These are phyloP conservation scores for Rhopalosiphum padi DNA, from an alignment of 1,140 invertebrate genomes.

Conservation along the genomic window DNA sequence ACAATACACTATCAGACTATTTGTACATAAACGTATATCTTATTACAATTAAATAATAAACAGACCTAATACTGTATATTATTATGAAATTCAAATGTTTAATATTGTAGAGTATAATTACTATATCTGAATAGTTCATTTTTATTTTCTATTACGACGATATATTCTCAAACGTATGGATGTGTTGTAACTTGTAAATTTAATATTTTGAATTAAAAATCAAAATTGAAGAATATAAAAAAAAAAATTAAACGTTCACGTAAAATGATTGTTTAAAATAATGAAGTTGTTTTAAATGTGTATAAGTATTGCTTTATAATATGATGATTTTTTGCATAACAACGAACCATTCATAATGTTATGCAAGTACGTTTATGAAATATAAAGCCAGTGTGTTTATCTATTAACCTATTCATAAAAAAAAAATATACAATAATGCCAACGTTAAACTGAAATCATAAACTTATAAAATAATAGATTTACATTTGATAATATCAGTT, in stretches of 20 bases:
- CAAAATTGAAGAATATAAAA: too few relatives aligned
- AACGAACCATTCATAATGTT: background rate
- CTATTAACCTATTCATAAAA: background rate
- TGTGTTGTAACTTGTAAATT: background rate
- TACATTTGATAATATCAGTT: too few relatives aligned
- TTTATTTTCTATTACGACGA: background rate
- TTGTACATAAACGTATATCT: too few relatives aligned
- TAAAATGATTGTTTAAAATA: background rate
- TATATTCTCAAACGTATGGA: background rate
- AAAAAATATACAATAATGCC: background rate
- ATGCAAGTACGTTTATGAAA: background rate
- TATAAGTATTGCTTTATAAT: background rate
- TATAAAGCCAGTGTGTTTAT: background rate
- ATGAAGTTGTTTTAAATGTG: background rate
- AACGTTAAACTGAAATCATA: background rate
- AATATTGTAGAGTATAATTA: conserved; percentile 4
- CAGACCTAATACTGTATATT: background rate
- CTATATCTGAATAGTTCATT: conserved; percentile 1
- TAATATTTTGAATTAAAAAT: background rate
- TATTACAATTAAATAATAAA: too few relatives aligned
- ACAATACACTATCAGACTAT: too few relatives aligned
- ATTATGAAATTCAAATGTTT: background rate
- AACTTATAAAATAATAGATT: background rate
- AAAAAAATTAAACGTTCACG: background rate
- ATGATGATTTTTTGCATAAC: background rate